phyloP scores from a whole-genome alignment of 2,113 vertebrate species.

The Austrofundulus limnaeus region DNA sequence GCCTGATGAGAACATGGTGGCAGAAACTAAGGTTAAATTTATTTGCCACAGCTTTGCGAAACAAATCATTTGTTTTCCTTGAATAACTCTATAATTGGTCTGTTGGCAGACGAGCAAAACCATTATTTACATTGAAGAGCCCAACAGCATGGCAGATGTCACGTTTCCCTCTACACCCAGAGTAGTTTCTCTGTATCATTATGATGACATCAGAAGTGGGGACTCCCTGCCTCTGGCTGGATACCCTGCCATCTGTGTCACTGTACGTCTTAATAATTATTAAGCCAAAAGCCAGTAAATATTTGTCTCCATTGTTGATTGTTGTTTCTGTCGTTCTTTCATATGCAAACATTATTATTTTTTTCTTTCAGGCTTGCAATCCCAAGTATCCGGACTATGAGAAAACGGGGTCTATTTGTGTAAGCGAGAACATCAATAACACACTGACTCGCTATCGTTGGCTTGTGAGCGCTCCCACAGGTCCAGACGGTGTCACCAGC shows the following conservation, averaged over 20 bases:
- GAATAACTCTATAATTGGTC: slow-evolving; percentile 44
- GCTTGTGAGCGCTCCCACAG: slow-evolving; percentile 88
- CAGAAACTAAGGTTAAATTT: slow-evolving; percentile 88
- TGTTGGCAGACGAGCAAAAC: slow-evolving; percentile 85
- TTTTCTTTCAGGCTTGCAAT: slow-evolving; percentile 87
- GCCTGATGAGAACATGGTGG: slow-evolving; percentile 95
- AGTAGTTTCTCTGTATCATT: slow-evolving; percentile 87
- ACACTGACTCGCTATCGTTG: slow-evolving; percentile 90
- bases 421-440: slow-evolving; percentile 91
- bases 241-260: slow-evolving; percentile 92
- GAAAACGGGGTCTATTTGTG: slow-evolving; percentile 91
- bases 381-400: slow-evolving; percentile 89
- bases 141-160: slow-evolving; percentile 91
- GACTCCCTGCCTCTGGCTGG: slow-evolving; percentile 82
- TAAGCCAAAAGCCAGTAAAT: background rate
- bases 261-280: slow-evolving; percentile 78
- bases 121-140: slow-evolving; percentile 94
- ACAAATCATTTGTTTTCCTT: too few relatives aligned
- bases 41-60: slow-evolving; percentile 2
- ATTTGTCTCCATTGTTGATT: background rate
- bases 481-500: slow-evolving; percentile 88
- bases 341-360: background rate
- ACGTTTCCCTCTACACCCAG: slow-evolving; percentile 92
- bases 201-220: slow-evolving; percentile 81
- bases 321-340: background rate